These are phyloP conservation scores for Tenthredo scrophulariae DNA, from an alignment of 2,888 invertebrate genomes.

Conservation along the genomic window DNA sequence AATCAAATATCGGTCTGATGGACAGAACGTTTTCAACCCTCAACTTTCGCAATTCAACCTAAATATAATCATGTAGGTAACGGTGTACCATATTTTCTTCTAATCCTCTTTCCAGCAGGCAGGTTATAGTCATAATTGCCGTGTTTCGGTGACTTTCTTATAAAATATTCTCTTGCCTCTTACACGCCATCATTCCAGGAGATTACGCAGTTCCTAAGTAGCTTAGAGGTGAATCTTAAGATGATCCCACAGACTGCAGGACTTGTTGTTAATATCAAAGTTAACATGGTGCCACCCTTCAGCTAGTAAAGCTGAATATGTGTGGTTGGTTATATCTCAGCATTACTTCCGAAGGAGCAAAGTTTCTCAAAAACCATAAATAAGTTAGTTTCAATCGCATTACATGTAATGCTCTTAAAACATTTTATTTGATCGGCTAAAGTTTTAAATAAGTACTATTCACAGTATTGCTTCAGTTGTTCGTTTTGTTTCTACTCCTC, in stretches of 20 bases:
- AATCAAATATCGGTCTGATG: background rate
- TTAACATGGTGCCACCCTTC: constrained; percentile 24
- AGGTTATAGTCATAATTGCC: constrained; percentile 15
- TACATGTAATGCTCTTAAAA: background rate
- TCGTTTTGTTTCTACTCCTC: too few species aligned
- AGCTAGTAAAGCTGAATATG: constrained; percentile 5
- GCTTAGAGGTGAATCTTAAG: constrained; percentile 48
- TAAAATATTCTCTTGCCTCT: constrained; percentile 35
- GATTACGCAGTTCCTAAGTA: constrained; percentile 51
- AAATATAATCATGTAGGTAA: constrained; percentile 16
- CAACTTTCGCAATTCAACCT: background rate
- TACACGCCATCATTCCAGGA: background rate
- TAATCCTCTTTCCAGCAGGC: background rate
- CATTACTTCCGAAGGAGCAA: background rate
- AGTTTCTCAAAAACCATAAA: background rate
- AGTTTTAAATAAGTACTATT: background rate
- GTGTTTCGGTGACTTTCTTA: constrained; percentile 38
- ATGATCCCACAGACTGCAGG: constrained; percentile 16
- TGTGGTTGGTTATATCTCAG: background rate
- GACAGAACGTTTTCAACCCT: background rate
- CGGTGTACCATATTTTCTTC: background rate
- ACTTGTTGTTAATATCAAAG: constrained; percentile 48
- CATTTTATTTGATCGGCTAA: background rate
- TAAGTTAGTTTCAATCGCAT: constrained; percentile 2
- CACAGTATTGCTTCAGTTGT: background rate